These are phyloP conservation scores for Leucoma salicis DNA, from an alignment of 2,888 invertebrate species.

Conservation along the genomic window DNA sequence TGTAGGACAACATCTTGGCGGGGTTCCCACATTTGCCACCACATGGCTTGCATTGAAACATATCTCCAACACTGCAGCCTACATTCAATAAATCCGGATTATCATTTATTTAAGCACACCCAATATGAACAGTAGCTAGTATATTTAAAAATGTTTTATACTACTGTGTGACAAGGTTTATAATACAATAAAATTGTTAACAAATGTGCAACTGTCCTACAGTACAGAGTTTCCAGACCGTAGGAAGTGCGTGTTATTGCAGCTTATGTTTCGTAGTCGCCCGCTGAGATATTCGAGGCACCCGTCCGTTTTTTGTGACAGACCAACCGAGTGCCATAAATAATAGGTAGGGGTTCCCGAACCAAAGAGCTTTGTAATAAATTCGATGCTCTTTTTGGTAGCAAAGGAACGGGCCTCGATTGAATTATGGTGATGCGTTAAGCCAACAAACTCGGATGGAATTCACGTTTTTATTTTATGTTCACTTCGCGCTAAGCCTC, in stretches of 20 bases:
- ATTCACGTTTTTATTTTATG: constrained; percentile 70
- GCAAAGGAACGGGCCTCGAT: constrained; percentile 70
- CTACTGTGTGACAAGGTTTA: constrained; percentile 49
- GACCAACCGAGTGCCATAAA: constrained; percentile 81
- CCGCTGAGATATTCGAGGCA: constrained; percentile 79
- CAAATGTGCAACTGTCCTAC: constrained; percentile 51
- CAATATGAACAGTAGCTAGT: constrained; percentile 38
- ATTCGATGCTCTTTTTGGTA: constrained; percentile 80
- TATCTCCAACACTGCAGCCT: constrained; percentile 57
- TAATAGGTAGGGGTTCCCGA: constrained; percentile 80
- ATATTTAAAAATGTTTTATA: constrained; percentile 48
- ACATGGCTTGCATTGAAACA: constrained; percentile 74
- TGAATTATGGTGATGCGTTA: constrained; percentile 81
- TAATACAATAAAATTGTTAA: constrained; percentile 41
- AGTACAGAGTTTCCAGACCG: constrained; percentile 52
- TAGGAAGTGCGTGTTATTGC: constrained; percentile 81
- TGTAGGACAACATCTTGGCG: constrained; percentile 77
- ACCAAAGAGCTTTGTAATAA: constrained; percentile 77
- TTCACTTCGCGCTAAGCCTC: constrained; percentile 64
- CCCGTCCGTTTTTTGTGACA: constrained; percentile 81
- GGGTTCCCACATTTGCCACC: constrained; percentile 79
- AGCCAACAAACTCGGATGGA: constrained; percentile 71
- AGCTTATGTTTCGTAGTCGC: constrained; percentile 77
- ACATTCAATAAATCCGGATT: constrained; percentile 79
- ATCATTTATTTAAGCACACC: constrained; percentile 63